Evolutionary conservation across 2,797 vertebrate genomes (phyloP).

Genomic region (Scolopax bukidnonensis): DNA sequence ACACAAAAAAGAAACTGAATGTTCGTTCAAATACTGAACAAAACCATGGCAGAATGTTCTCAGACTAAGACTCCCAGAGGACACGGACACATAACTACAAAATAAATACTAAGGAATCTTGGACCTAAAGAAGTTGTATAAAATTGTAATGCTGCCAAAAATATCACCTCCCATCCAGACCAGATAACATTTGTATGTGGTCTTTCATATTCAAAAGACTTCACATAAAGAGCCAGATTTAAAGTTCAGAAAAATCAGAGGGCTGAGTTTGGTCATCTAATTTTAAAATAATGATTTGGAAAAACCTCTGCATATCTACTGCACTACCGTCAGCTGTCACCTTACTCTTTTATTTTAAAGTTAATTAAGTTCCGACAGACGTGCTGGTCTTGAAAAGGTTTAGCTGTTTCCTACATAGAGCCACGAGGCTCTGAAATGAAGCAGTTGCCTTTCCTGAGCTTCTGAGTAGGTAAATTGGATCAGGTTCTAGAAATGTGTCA

Average conservation of each 20-base stretch:
- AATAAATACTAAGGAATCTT: slow-evolving; percentile 16
- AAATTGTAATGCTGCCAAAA: not conserved
- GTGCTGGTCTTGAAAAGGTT: not conserved
- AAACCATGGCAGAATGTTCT: slow-evolving; percentile 65
- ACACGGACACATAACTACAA: not conserved
- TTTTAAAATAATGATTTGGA: not conserved
- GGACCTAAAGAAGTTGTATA: not conserved
- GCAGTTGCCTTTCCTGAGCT: not conserved
- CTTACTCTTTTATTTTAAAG: not conserved
- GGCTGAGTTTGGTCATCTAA: not conserved
- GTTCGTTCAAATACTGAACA: slow-evolving; percentile 65
- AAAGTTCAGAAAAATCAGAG: not conserved
- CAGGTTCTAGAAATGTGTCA: not conserved
- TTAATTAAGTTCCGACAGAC: not conserved
- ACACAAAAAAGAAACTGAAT: slow-evolving; percentile 39
- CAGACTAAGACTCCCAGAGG: slow-evolving; percentile 49
- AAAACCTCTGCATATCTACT: not conserved
- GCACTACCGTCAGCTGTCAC: not conserved
- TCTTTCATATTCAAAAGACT: not conserved
- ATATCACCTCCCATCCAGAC: not conserved
- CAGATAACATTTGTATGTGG: not conserved
- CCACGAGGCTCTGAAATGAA: not conserved
- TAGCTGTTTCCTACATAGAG: not conserved
- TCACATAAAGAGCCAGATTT: not conserved
- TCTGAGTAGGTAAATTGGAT: not conserved